Base-by-base conservation (phyloP, 2,113 vertebrate genomes). In the Apodemus sylvaticus region DNA sequence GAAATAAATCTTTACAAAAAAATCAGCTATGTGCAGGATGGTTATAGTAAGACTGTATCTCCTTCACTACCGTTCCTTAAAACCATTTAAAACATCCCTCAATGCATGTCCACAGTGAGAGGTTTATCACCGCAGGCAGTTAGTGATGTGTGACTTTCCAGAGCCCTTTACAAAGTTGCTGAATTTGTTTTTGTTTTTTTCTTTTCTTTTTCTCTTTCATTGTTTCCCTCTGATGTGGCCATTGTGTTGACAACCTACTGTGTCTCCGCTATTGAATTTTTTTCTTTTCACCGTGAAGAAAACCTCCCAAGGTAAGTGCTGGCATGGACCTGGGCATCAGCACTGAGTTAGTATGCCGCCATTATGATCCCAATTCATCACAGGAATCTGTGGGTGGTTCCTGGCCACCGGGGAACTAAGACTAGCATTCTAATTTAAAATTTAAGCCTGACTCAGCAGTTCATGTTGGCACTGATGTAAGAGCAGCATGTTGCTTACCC, bases 281-380 rank as follows among this genome's bases (percentile, higher is more conserved):
- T 91, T 92, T 81, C 22, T 93, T 78, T 86, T 81, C 82, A 53
- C 97, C 97, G 51, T n/a, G 94, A 94, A 99, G 98, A 95, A 99
- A 98, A 96, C 98, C 98, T 96, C 98, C 98, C 31, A 99, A 99
- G 98, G 98, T 99, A 97, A 98, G 98, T 87, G 34, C 76, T 77
- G 36, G 31, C 85, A 5, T 22, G 7, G 62, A 78, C 79, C 73
- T 78, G 95, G 95, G 8, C 17, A 12, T 94, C 89, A 68, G 0
- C 71, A 66, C 45, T 85, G 83, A 3, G 51, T 93, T 83, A 42
- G 70, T 58, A 68, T n/a, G 60, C 85, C 81, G 60, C 85, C 81
- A 31, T 31, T 6, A 58, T 17, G 22, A n/a, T 68, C 93, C 58
- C 36, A 64, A 68, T 45, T n/a, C n/a, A 51, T 64, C 53, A n/a